phyloP scores from a whole-genome alignment of 2,797 vertebrate species.

The Eurystomus glaucurus region DNA sequence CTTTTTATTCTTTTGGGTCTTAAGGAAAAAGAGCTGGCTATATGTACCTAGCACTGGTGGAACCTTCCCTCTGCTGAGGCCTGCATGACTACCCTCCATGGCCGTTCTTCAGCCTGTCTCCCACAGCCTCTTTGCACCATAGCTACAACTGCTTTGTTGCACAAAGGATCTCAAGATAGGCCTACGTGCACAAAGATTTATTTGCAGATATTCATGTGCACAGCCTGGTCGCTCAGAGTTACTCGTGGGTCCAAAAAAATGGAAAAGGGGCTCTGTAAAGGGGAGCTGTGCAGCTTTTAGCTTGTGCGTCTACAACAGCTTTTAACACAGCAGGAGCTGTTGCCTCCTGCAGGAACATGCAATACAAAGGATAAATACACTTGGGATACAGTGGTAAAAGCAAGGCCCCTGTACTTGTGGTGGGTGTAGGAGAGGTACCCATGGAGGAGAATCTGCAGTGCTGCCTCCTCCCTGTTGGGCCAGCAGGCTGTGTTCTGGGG shows the following conservation, averaged over 20 bases:
- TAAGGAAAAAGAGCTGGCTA: not conserved
- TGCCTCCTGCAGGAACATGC: not conserved
- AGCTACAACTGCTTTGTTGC: too few relatives aligned
- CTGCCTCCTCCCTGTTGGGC: not conserved
- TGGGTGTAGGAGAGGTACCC: accelerated
- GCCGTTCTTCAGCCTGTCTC: accelerated
- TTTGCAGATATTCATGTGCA: accelerated
- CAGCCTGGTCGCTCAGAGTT: accelerated
- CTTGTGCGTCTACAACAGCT: accelerated
- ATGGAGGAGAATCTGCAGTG: accelerated
- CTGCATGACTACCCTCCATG: accelerated
- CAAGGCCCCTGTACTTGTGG: accelerated
- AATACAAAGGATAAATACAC: not conserved
- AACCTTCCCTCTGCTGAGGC: accelerated
- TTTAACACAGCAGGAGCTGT: not conserved
- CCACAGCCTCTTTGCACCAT: accelerated
- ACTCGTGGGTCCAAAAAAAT: too few relatives aligned
- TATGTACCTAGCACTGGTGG: accelerated
- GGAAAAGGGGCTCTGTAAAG: not conserved
- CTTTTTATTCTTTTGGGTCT: not conserved
- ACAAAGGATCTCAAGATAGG: accelerated
- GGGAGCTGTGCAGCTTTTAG: accelerated
- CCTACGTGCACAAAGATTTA: accelerated
- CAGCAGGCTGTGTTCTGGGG: too few relatives aligned
- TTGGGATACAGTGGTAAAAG: not conserved